Evolutionary conservation across 2,113 vertebrate species (phyloP).

Genomic region (Nymphicus hollandicus): DNA sequence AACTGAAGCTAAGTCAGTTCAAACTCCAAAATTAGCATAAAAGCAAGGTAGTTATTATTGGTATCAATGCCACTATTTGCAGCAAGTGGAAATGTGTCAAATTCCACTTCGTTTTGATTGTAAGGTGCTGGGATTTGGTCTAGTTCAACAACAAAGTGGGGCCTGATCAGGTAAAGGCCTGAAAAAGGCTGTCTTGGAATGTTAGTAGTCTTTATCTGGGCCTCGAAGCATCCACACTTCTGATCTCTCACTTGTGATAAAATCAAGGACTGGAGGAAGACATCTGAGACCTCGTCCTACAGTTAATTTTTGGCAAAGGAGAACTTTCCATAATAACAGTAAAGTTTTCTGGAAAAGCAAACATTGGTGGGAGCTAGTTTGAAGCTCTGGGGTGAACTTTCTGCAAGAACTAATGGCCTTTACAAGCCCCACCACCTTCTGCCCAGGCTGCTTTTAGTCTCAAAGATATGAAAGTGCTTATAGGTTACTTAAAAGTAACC

Average conservation of each 20-base stretch:
- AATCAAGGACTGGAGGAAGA: background rate
- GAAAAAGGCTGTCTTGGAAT: background rate
- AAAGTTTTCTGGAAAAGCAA: background rate
- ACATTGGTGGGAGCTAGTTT: background rate
- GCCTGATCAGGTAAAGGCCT: background rate
- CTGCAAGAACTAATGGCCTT: background rate
- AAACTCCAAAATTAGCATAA: background rate
- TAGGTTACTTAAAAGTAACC: background rate
- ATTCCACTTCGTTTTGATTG: background rate
- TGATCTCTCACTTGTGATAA: background rate
- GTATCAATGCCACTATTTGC: background rate
- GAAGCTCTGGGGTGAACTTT: background rate
- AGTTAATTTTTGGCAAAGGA: background rate
- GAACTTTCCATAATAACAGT: background rate
- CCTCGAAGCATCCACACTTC: accelerated
- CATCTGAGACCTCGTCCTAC: background rate
- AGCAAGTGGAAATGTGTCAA: background rate
- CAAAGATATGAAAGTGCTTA: background rate
- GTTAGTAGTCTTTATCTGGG: background rate
- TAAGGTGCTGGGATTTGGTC: background rate
- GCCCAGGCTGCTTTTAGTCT: background rate
- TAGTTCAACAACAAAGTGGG: background rate
- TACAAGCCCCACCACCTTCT: background rate
- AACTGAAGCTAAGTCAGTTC: background rate
- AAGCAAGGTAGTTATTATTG: background rate